These are phyloP conservation scores for Globia sparganii DNA, from an alignment of 2,888 invertebrate genomes.

Conservation along the genomic window DNA sequence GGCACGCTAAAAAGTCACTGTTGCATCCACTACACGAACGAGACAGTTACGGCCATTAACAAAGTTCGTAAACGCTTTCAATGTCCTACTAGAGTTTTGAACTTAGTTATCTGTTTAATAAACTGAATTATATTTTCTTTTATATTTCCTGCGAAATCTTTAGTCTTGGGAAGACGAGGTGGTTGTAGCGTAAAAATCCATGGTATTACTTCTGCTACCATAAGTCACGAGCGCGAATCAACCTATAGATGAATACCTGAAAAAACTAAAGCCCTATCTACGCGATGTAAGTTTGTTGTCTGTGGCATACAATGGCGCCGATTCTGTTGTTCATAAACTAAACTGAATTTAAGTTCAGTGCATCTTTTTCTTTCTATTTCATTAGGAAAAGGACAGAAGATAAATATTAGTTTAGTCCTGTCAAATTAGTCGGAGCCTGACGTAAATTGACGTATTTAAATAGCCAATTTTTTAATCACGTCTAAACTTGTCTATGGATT, in stretches of 20 bases:
- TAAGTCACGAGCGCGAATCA: neutral
- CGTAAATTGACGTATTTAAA: too few relatives aligned
- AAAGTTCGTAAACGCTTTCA: constrained; percentile 19
- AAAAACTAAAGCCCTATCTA: neutral
- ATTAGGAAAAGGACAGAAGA: too few relatives aligned
- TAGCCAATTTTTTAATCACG: too few relatives aligned
- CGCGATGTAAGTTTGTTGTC: neutral
- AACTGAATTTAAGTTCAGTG: too few relatives aligned
- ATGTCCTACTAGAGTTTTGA: constrained; percentile 6
- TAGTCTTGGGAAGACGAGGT: neutral
- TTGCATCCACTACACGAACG: neutral
- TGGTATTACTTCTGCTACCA: neutral
- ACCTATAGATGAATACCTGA: neutral
- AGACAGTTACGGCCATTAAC: constrained; percentile 2
- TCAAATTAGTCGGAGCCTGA: too few relatives aligned
- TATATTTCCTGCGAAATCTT: neutral
- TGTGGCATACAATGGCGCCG: too few relatives aligned
- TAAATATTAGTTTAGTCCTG: too few relatives aligned
- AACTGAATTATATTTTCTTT: neutral
- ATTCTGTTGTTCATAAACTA: too few relatives aligned
- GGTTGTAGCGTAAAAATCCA: neutral
- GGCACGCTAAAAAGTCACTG: neutral
- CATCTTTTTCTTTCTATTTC: too few relatives aligned
- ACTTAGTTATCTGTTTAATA: neutral
- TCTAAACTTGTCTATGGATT: too few relatives aligned